phyloP scores from a whole-genome alignment of 2,113 vertebrate genomes.

The Equus quagga region DNA sequence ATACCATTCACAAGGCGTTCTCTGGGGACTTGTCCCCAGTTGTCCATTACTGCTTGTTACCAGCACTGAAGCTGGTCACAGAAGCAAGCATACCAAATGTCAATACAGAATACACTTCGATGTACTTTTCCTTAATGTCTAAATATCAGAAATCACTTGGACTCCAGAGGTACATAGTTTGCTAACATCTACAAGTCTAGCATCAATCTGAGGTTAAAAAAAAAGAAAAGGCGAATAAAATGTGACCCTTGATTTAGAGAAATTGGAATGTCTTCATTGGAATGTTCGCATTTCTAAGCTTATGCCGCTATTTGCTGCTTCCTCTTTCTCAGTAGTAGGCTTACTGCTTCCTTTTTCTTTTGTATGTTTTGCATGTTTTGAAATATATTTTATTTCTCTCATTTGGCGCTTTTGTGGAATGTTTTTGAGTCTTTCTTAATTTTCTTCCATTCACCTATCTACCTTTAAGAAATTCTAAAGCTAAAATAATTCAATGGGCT shows the following conservation, averaged over 20 bases:
- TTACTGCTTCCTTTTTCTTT: background rate
- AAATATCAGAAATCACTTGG: background rate
- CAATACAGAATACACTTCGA: background rate
- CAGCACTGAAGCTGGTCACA: background rate
- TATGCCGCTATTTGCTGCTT: background rate
- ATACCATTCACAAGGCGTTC: background rate
- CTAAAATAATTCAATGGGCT: background rate
- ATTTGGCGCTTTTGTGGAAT: background rate
- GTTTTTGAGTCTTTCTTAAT: background rate
- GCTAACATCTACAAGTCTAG: constrained; percentile 6
- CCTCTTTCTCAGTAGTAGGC: background rate
- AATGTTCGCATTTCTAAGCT: constrained; percentile 6
- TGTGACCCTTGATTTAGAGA: constrained; percentile 40
- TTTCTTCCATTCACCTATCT: background rate
- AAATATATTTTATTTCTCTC: background rate
- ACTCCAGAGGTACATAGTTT: background rate
- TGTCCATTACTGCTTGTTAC: background rate
- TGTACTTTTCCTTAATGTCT: background rate
- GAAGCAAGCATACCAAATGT: background rate
- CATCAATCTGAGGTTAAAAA: background rate
- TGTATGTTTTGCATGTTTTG: background rate
- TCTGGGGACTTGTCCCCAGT: background rate
- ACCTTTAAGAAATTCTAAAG: background rate
- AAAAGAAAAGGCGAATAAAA: background rate
- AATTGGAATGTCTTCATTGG: background rate